phyloP scores from a whole-genome alignment of 2,888 invertebrate genomes.

The Microctonus hyperodae region DNA sequence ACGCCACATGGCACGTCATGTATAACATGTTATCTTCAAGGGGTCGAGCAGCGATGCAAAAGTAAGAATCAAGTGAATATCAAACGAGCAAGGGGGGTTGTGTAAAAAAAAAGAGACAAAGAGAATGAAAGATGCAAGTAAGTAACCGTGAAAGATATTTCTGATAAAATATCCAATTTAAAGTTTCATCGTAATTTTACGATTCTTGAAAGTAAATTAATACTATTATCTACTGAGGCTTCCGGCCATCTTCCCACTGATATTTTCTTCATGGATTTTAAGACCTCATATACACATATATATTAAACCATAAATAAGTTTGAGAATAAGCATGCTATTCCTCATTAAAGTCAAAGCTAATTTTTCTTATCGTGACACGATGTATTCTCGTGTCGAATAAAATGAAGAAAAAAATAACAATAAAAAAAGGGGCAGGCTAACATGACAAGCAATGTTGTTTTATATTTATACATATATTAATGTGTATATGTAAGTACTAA shows the following conservation, averaged over 20 bases:
- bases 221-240: slow-evolving; percentile 55
- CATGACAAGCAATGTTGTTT: background rate
- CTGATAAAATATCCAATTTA: slow-evolving; percentile 40
- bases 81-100: background rate
- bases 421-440: background rate
- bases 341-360: slow-evolving; percentile 45
- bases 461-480: background rate
- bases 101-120: slow-evolving; percentile 11
- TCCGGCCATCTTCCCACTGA: slow-evolving; percentile 27
- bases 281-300: background rate
- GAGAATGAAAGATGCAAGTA: slow-evolving; percentile 21
- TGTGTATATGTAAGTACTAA: slow-evolving; percentile 9
- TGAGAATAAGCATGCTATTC: slow-evolving; percentile 57
- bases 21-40: background rate
- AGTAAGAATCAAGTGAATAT: background rate
- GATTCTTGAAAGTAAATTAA: slow-evolving; percentile 61
- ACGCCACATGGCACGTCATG: background rate
- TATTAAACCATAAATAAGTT: slow-evolving; percentile 44
- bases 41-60: background rate
- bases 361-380: slow-evolving; percentile 30
- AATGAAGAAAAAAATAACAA: background rate
- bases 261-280: slow-evolving; percentile 16
- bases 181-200: slow-evolving; percentile 59
- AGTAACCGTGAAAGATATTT: slow-evolving; percentile 37
- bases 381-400: slow-evolving; percentile 23